Conservation (phyloP, 2,888 invertebrate species). For the Lamellibrachia columna region DNA sequence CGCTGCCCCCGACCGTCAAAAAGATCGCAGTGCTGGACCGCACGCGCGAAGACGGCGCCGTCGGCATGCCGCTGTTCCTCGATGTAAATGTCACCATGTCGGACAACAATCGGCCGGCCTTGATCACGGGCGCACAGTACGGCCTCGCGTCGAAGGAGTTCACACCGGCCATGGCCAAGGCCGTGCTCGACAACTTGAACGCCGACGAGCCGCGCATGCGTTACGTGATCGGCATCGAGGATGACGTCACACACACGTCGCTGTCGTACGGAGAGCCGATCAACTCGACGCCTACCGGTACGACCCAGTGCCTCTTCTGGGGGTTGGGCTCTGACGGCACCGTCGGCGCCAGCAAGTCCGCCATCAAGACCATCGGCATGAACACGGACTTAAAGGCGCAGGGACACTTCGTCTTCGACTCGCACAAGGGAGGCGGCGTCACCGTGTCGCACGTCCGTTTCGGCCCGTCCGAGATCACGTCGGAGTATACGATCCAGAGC, state of each 20-base stretch:
- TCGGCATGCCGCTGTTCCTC: constrained; percentile 42
- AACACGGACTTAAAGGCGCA: constrained; percentile 43
- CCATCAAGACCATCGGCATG: constrained; percentile 43
- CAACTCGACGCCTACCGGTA: constrained; percentile 29
- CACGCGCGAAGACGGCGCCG: constrained; percentile 43
- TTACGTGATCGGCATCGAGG: constrained; percentile 44
- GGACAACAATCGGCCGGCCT: constrained; percentile 29
- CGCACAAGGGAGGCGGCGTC: constrained; percentile 44
- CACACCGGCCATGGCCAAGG: constrained; percentile 44
- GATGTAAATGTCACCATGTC: constrained; percentile 43
- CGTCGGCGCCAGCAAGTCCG: constrained; percentile 43
- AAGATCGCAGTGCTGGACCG: constrained; percentile 43
- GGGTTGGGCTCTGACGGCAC: constrained; percentile 44
- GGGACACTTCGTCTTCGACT: constrained; percentile 45
- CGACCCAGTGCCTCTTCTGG: constrained; percentile 42
- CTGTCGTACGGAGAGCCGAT: constrained; percentile 38
- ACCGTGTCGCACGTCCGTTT: constrained; percentile 44
- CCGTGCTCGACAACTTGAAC: constrained; percentile 43
- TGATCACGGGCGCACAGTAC: constrained; percentile 41
- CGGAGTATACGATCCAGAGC: constrained; percentile 39
- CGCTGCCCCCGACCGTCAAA: constrained; percentile 35
- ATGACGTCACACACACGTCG: constrained; percentile 42
- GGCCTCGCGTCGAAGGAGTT: constrained; percentile 46
- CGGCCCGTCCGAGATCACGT: constrained; percentile 42
- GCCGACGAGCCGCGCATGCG: constrained; percentile 35